A percentile compares a stretch with the other conserved stretches of the same genome.
phyloP scores from a whole-genome alignment of 2,888 invertebrate genomes.

The Meiosimyza decipiens region DNA sequence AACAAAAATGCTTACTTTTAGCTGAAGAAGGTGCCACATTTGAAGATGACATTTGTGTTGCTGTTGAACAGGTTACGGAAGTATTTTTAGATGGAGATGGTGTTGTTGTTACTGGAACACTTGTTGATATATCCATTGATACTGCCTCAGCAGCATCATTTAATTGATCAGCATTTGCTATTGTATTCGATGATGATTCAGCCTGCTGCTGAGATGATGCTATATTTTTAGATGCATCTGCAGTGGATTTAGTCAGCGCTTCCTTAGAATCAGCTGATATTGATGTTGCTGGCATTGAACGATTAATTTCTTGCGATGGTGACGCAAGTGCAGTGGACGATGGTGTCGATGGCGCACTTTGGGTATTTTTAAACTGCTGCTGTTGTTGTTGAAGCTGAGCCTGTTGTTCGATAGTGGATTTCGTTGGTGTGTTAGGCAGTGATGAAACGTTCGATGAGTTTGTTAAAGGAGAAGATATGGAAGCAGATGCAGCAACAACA shows the following conservation, averaged over 20 bases:
- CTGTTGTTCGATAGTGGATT: constrained; percentile 27
- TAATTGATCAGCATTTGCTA: constrained; percentile 34
- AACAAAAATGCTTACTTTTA: not conserved
- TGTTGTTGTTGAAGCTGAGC: constrained; percentile 41
- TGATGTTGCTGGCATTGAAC: not conserved
- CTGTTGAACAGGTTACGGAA: not conserved
- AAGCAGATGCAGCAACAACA: constrained; percentile 36
- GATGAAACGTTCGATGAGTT: constrained; percentile 39
- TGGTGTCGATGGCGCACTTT: constrained; percentile 40
- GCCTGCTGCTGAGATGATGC: constrained; percentile 15
- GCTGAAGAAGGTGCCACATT: constrained; percentile 27
- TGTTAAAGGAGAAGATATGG: constrained; percentile 46
- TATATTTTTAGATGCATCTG: not conserved
- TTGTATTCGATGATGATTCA: constrained; percentile 28
- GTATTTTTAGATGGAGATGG: constrained; percentile 35
- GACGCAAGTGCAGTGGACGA: constrained; percentile 32
- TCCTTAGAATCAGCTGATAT: not conserved
- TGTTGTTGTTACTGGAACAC: constrained; percentile 38
- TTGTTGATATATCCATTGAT: constrained; percentile 6
- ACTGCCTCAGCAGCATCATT: constrained; percentile 22
- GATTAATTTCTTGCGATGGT: not conserved
- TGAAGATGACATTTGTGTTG: constrained; percentile 27
- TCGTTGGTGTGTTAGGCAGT: constrained; percentile 54
- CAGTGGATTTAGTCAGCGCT: not conserved
- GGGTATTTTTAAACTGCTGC: constrained; percentile 38